Evolutionary conservation across 1,140 invertebrate genomes (phyloP).

Genomic region (Lysiphlebus fabarum): DNA sequence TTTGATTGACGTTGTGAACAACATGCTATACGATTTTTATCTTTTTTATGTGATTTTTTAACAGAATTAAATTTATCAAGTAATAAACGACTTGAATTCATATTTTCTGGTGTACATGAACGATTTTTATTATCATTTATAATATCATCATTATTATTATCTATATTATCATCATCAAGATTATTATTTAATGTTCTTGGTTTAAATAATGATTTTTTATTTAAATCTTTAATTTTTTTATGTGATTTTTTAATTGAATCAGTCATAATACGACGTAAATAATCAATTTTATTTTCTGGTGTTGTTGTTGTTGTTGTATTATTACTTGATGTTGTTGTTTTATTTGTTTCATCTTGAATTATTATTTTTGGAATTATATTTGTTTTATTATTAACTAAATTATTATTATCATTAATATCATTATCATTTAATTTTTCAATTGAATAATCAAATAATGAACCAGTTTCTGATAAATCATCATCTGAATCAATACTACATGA

Average conservation of each 20-base stretch:
- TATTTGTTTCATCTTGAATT: not conserved
- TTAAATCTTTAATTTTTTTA: conserved; percentile 42
- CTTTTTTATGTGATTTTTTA: conserved; percentile 48
- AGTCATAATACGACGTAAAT: conserved; percentile 32
- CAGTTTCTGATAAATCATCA: conserved; percentile 30
- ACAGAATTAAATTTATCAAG: conserved; percentile 43
- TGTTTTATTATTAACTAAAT: too few relatives aligned
- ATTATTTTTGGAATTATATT: not conserved
- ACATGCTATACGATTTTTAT: conserved; percentile 40
- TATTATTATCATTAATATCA: not conserved
- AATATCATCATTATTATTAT: conserved; percentile 4
- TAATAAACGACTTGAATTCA: conserved; percentile 45
- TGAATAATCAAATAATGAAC: conserved; percentile 31
- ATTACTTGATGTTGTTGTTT: not conserved
- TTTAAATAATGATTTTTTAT: conserved; percentile 35
- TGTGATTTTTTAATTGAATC: conserved; percentile 49
- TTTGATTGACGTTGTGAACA: conserved; percentile 29
- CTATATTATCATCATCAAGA: not conserved
- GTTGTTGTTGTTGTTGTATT: conserved; percentile 32
- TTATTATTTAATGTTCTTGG: conserved; percentile 22
- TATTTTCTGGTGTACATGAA: conserved; percentile 41
- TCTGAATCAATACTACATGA: conserved; percentile 23
- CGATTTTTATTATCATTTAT: conserved; percentile 21
- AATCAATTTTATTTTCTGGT: conserved; percentile 40
- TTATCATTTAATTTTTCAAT: conserved; percentile 14